Base-by-base conservation (phyloP, 2,113 vertebrate species). In the Leiothrix lutea region DNA sequence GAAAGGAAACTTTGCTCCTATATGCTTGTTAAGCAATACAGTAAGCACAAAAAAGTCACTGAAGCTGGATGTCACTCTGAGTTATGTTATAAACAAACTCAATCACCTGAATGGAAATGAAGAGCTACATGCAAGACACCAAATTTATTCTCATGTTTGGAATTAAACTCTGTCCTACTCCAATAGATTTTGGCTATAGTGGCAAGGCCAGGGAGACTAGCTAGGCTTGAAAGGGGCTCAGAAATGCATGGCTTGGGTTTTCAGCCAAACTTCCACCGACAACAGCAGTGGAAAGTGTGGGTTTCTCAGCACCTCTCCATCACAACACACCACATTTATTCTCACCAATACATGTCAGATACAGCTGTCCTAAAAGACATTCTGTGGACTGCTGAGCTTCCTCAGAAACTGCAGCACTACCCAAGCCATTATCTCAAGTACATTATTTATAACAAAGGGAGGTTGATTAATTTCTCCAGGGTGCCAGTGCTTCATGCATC, bases 391-490 rank as follows among this genome's bases (percentile, higher is more conserved):
- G 79, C 25, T 23, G 33, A 74, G 47, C 72, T 86, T 70, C 79
- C 79, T 80, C 82, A 66, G 71, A 75, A 93, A 73, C 38, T 86
- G 60, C 64, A 93, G 69, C 65, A 53, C 86, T 94, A 84, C 57
- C 57, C 77, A 90, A 82, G 81, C 47, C 53, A 95, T 81, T 88
- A 93, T 56, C 65, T 78, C 9, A 2, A 96, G 86, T 38, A 83
- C 77, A 67, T 92, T 82, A 96, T 83, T 96, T 84, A 83, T 92
- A 94, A 96, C 88, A 92, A 93, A 93, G 82, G 90, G 88, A 92
- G 75, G 94, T 38, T 95, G 94, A 97, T 96, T 96, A 88, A 80
- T 94, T 96, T 88, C 92, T 88, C 75, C 92, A 83, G 90, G 93
- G 90, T 93, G 93, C 82, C 90, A 93, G 64, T 29, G 69, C 66